phyloP scores from a whole-genome alignment of 1,140 invertebrate genomes.

The Zaprionus lachaisei region DNA sequence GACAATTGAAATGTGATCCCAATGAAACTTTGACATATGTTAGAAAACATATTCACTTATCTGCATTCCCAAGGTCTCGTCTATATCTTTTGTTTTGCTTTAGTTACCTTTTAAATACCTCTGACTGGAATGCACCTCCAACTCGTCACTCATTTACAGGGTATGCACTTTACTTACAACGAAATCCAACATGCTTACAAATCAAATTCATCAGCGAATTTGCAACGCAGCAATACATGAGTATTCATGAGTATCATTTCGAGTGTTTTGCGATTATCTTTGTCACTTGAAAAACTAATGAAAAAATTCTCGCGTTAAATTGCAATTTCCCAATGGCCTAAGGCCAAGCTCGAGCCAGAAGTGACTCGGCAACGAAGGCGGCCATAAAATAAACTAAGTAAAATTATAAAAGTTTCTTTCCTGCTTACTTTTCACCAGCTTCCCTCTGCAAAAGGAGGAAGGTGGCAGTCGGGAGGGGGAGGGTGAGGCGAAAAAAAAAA shows the following conservation, averaged over 20 bases:
- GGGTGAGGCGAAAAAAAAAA: not conserved
- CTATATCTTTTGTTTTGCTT: not conserved
- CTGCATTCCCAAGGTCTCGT: not conserved
- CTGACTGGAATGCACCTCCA: too few relatives aligned
- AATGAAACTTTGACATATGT: not conserved
- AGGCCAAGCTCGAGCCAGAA: conserved; percentile 18
- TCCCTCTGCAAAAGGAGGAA: not conserved
- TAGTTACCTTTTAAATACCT: not conserved
- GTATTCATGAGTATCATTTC: conserved; percentile 12
- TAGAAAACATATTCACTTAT: not conserved
- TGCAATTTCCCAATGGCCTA: conserved; percentile 50
- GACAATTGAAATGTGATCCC: not conserved
- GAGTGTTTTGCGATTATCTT: conserved; percentile 9
- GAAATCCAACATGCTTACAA: conserved; percentile 1
- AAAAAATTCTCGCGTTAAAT: conserved; percentile 48
- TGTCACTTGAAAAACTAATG: conserved; percentile 22
- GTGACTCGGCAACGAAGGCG: conserved; percentile 2
- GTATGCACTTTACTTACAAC: not conserved
- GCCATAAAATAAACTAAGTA: conserved; percentile 49
- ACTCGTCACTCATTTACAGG: not conserved
- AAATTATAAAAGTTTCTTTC: conserved; percentile 64
- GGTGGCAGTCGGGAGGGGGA: not conserved
- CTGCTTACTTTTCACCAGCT: not conserved
- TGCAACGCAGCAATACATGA: not conserved
- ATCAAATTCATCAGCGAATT: conserved; percentile 13